These are phyloP conservation scores for Thymallus thymallus DNA, from an alignment of 2,113 vertebrate genomes.

Conservation along the genomic window DNA sequence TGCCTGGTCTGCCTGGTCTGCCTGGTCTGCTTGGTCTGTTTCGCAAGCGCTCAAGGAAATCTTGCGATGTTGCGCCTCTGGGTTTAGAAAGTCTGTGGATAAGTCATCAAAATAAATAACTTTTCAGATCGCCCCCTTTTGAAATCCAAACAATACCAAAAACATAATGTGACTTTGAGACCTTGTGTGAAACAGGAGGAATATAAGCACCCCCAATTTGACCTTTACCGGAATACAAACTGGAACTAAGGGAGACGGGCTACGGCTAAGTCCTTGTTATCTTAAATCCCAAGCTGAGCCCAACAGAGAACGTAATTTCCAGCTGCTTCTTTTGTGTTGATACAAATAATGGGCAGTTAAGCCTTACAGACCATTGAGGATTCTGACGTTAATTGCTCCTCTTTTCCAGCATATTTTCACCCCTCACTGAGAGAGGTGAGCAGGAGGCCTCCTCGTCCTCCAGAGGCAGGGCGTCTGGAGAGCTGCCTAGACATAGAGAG, in stretches of 20 bases:
- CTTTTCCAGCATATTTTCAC: neutral
- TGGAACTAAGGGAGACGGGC: conserved; percentile 2
- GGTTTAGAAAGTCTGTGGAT: too few species aligned
- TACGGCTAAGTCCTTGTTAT: conserved; percentile 32
- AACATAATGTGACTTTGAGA: conserved; percentile 17
- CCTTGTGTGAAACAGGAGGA: too few species aligned
- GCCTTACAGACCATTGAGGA: conserved; percentile 29
- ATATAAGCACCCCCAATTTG: too few species aligned
- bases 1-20: too few species aligned
- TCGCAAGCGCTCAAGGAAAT: too few species aligned
- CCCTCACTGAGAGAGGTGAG: neutral
- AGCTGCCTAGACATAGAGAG: too few species aligned
- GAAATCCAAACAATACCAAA: neutral
- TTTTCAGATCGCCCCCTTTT: neutral
- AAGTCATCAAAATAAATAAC: too few species aligned
- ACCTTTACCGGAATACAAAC: neutral
- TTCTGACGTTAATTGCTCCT: neutral
- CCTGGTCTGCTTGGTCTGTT: too few species aligned
- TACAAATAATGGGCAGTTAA: conserved; percentile 36
- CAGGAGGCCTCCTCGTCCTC: conserved; percentile 4
- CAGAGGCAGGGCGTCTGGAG: neutral
- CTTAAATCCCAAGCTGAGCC: conserved; percentile 16
- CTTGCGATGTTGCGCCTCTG: too few species aligned
- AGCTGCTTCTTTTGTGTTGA: conserved; percentile 28
- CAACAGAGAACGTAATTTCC: conserved; percentile 11